Conservation (phyloP, 2,113 vertebrate species). For the Aix galericulata region DNA sequence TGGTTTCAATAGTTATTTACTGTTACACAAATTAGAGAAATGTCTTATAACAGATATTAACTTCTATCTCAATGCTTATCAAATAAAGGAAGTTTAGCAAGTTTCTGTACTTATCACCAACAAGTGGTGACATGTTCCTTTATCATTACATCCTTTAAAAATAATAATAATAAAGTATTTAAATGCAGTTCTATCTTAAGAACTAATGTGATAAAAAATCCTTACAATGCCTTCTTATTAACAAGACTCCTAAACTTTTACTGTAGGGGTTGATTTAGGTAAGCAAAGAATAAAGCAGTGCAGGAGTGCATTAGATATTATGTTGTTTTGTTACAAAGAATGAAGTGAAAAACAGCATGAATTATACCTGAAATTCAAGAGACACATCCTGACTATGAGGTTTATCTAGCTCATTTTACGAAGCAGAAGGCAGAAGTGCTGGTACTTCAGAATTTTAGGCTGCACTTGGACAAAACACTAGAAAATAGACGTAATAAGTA, state of each 20-base stretch:
- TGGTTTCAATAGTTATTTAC: neutral
- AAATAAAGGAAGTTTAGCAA: neutral
- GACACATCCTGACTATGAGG: neutral
- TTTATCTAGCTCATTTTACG: neutral
- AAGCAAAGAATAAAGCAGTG: neutral
- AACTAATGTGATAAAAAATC: neutral
- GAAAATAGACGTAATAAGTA: neutral
- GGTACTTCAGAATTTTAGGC: neutral
- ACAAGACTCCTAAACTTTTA: neutral
- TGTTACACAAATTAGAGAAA: constrained; percentile 12
- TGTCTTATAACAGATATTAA: neutral
- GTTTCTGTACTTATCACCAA: neutral
- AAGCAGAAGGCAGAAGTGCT: neutral
- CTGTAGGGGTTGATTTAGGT: neutral
- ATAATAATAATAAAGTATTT: neutral
- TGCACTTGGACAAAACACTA: neutral
- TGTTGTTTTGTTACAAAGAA: neutral
- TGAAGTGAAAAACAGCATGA: neutral
- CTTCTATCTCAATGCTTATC: neutral
- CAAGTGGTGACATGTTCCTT: neutral
- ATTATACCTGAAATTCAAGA: neutral
- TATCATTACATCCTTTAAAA: neutral
- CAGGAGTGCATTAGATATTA: neutral
- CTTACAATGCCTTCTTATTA: neutral
- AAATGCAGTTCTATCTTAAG: neutral